These are phyloP conservation scores for Cinclus mexicanus DNA, from an alignment of 2,113 vertebrate species.

Conservation along the genomic window DNA sequence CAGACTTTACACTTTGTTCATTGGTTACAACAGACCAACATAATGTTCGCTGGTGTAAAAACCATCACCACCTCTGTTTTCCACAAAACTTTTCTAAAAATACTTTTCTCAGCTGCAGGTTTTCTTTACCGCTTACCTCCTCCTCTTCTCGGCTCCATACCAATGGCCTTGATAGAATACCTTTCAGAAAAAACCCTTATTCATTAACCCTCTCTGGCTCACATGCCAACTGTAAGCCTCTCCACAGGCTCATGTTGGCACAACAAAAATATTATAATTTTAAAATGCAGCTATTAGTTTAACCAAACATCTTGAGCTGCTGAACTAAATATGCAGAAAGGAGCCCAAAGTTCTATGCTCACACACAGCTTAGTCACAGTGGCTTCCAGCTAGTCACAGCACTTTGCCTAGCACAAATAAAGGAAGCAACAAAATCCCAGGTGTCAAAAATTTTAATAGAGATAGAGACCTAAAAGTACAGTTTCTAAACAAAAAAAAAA, in stretches of 20 bases:
- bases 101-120: no score
- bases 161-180: no score
- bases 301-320: neutral
- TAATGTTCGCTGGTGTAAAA: no score
- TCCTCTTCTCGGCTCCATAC: no score
- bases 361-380: neutral
- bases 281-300: neutral
- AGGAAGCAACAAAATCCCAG: neutral
- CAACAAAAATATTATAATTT: neutral
- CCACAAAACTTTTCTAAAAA: no score
- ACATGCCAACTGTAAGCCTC: no score
- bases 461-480: neutral
- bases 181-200: no score
- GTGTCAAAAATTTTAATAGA: neutral
- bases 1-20: no score
- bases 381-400: neutral
- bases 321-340: neutral
- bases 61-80: no score
- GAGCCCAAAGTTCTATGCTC: neutral
- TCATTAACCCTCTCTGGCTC: no score
- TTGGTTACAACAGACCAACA: no score
- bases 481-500: neutral
- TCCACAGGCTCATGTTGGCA: neutral
- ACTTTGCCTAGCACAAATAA: neutral
- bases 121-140: no score